Conservation (phyloP, 2,113 vertebrate species). For the Ageneiosus marmoratus region DNA sequence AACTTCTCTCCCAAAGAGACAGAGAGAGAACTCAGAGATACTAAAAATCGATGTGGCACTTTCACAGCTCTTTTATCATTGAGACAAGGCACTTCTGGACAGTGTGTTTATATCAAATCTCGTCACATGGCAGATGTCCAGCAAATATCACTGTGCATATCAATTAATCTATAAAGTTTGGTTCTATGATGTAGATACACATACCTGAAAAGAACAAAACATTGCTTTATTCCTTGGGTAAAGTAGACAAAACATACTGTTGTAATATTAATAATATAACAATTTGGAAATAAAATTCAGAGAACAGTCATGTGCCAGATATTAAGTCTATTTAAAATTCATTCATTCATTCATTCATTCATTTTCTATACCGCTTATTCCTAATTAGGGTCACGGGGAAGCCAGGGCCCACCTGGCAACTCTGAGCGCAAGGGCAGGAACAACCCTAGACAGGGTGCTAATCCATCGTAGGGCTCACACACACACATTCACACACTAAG, state of each 20-base stretch:
- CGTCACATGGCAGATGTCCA: neutral
- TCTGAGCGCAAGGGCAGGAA: no score
- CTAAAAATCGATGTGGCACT: constrained; percentile 43
- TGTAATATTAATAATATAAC: neutral
- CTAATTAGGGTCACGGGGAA: no score
- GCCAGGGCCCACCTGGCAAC: no score
- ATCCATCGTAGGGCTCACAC: no score
- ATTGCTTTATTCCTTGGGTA: no score
- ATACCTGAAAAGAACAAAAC: neutral
- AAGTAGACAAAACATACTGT: neutral
- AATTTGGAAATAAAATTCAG: neutral
- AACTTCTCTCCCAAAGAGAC: constrained; percentile 33
- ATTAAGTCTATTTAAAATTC: neutral
- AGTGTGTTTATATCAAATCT: constrained; percentile 8
- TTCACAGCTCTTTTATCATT: constrained; percentile 42
- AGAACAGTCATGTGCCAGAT: neutral
- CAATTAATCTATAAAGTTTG: neutral
- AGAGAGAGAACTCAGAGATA: constrained; percentile 15
- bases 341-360: no score
- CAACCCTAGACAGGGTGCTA: no score
- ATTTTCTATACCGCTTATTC: no score
- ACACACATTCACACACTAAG: no score
- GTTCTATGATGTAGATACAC: neutral
- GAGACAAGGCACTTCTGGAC: constrained; percentile 17
- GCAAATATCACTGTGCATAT: neutral